Base-by-base conservation (phyloP, 2,113 vertebrate species). In the Butastur rufipennis region DNA sequence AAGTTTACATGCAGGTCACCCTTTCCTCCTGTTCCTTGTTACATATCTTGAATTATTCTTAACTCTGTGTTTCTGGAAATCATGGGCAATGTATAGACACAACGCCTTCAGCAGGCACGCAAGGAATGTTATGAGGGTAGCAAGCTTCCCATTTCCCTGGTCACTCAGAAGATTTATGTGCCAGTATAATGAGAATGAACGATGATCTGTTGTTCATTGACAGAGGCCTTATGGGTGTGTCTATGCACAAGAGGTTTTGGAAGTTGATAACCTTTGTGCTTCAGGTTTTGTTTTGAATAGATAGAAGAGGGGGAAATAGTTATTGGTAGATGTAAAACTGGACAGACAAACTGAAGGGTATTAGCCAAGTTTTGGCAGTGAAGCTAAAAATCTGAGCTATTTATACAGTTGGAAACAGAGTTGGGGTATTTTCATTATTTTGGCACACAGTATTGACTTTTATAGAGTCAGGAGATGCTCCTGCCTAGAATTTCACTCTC, bases 61-160 rank as follows among this genome's bases (percentile, higher is more conserved):
- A 82, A 82, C 27, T 90, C 36, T 6, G 13, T 38, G 6, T 94
- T 75, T 87, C 62, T 90, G 84, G 66, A 36, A 82, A 52, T 72
- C 0, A 0, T 0, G 1, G 45, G 34, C 65, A 80, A 73, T 26
- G 61, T 65, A 94, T 72, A 82, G 84, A 68, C 61, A 61, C 70
- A 93, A 89, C 1, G 6, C 66, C 87, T 96, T 81, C 87, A 82
- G 52, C 78, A 96, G 71, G 53, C 90, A 94, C 0, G 10, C 13
- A 3, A 96, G 66, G 93, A 97, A 97, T 94, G 96, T 90, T 95
- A 72, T 53, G 74, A 95, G 85, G 31, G 45, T 77, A 95, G 87
- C 73, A 85, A 86, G 43, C 73, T 94, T 89, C 73, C 72, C 6
- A 0, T 94, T 90, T 82, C 78, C 62, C 53, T 94, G 85, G 70